A percentile compares a stretch with the other conserved stretches of the same genome.
Evolutionary conservation across 2,113 vertebrate species (phyloP).

Genomic region (Peromyscus californicus): DNA sequence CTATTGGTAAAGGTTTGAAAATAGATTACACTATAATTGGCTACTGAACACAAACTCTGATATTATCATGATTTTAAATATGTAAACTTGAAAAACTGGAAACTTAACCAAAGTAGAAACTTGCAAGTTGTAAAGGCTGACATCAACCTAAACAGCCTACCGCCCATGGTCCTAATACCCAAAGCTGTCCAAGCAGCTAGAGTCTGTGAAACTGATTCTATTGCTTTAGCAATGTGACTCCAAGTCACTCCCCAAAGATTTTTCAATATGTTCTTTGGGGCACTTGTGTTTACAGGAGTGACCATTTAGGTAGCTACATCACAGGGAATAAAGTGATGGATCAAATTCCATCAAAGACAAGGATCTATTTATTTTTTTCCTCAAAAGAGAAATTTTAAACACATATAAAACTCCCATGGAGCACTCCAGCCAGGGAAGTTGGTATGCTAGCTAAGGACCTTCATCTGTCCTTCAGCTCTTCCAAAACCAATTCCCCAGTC

Average conservation of each 20-base stretch:
- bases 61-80: conserved; percentile 24
- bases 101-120: neutral
- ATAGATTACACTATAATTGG: neutral
- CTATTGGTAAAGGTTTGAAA: neutral
- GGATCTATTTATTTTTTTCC: neutral
- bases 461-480: neutral
- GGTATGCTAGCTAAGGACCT: neutral
- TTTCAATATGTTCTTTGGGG: neutral
- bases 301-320: neutral
- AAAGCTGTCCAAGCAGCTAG: neutral
- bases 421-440: neutral
- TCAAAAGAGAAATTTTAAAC: neutral
- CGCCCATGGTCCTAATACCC: neutral
- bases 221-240: neutral
- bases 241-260: neutral
- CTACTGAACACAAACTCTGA: neutral
- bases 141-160: neutral
- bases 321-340: neutral
- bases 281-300: neutral
- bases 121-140: neutral
- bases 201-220: neutral
- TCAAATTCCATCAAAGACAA: neutral
- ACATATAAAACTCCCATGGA: neutral
- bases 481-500: neutral
- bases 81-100: neutral